Evolutionary conservation across 2,113 vertebrate species (phyloP), one percentile per base, ranked within the genome.

Genomic region (Embiotoca jacksoni): DNA sequence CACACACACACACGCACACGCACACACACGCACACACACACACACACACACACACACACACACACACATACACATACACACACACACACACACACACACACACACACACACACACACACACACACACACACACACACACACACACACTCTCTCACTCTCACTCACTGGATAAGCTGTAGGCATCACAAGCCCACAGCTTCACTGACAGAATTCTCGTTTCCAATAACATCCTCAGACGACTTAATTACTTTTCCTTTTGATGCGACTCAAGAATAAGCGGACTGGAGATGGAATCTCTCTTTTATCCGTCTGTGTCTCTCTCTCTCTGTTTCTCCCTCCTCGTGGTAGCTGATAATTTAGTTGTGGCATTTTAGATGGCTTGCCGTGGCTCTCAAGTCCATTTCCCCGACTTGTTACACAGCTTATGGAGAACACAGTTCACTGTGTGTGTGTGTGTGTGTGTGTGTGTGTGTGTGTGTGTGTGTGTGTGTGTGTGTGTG

Each of bases 191-290:
- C 82, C 37, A 50, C 85, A 81, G 85, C 86, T 65, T 76, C 76
- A 75, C 76, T 84, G 91, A 90, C 88, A 91, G 75, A 93, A 91
- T 89, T 85, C 89, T 92, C 87, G 35, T 91, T 91, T 88, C 91
- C 92, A 91, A 90, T 89, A 92, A 93, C 90, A 90, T 90, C 88
- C 84, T 87, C 89, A 89, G 85, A 92, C 81, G 82, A 92, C 90
- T 92, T 93, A 92, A 92, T 92, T 93, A 92, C 92, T 92, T 92
- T 89, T 85, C 68, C 87, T 80, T 92, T 90, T 89, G 86, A 89
- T 91, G 90, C 75, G 70, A 85, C 78, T 88, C 80, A 86, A 86
- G 88, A 90, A 90, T 82, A 79, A 91, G 81, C 86, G 75, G 83
- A 87, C 88, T 83, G 16, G 11, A 91, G 92, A 93, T 93, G 85